Percentiles rank a stretch among this genome's conserved stretches.
Evolutionary conservation across 2,888 invertebrate genomes (phyloP).

Genomic region (Itoplectis maculator): DNA sequence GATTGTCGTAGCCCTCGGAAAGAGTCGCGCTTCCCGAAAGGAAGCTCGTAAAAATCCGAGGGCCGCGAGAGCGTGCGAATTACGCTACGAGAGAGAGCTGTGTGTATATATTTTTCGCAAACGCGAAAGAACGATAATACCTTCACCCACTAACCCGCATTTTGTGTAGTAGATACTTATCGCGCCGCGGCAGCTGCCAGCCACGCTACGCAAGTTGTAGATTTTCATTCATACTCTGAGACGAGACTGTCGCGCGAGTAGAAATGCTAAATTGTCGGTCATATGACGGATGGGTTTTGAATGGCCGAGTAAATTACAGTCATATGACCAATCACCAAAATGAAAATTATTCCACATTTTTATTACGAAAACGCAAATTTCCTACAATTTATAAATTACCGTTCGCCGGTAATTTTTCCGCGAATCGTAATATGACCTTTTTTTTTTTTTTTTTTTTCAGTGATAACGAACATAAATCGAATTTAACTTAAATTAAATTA

Average conservation of each 20-base stretch:
- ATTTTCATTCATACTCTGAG: conserved; percentile 61
- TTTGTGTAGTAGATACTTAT: conserved; percentile 59
- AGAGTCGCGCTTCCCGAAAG: neutral
- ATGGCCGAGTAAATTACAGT: too few species aligned
- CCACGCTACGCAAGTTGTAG: conserved; percentile 49
- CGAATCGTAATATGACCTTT: too few species aligned
- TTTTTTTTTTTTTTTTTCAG: neutral
- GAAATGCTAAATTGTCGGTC: too few species aligned
- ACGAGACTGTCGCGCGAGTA: neutral
- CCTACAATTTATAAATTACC: too few species aligned
- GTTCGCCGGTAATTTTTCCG: too few species aligned
- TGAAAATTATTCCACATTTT: too few species aligned
- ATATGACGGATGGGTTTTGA: too few species aligned
- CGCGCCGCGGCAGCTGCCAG: conserved; percentile 61
- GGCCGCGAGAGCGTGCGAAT: conserved; percentile 6
- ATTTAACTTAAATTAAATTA: too few species aligned
- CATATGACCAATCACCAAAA: too few species aligned
- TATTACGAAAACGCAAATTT: too few species aligned
- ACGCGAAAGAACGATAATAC: conserved; percentile 46
- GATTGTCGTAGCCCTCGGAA: conserved; percentile 5
- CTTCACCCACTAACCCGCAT: conserved; percentile 66
- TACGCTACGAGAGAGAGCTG: conserved; percentile 22
- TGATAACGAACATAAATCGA: too few species aligned
- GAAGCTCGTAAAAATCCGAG: conserved; percentile 50
- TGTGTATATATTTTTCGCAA: conserved; percentile 8